Percentiles rank a stretch among this genome's conserved stretches.
Conservation (phyloP, 2,113 vertebrate genomes). For the Physeter macrocephalus region DNA sequence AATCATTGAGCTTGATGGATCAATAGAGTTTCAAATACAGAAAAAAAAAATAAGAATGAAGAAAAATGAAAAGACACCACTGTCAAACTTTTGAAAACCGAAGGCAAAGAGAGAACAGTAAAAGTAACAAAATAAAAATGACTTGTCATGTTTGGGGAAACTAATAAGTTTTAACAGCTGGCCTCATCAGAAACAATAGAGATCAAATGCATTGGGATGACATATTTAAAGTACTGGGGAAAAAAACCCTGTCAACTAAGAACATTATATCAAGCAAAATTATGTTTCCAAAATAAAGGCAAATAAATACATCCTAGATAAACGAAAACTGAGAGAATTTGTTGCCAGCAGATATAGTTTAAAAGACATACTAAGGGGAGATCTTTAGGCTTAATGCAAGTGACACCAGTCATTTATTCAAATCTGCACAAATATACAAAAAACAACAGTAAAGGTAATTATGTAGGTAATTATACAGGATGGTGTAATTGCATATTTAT, state of each 20-base stretch:
- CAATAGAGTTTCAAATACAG: background rate
- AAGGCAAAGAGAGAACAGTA: background rate
- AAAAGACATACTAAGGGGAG: background rate
- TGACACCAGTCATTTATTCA: background rate
- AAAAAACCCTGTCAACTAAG: background rate
- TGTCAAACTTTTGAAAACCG: background rate
- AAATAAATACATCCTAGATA: background rate
- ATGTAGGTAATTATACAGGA: background rate
- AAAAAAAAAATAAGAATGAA: background rate
- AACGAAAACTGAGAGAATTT: background rate
- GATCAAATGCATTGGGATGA: background rate
- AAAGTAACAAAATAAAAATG: background rate
- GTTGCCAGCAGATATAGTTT: background rate
- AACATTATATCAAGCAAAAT: background rate
- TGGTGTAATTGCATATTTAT: background rate
- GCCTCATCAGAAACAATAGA: background rate
- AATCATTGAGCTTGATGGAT: background rate
- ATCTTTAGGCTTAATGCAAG: background rate
- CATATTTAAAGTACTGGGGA: background rate
- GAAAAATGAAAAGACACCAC: background rate
- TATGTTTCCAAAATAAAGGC: background rate
- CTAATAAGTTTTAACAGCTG: background rate
- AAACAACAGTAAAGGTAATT: background rate
- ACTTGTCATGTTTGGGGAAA: background rate
- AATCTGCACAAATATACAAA: background rate